These are phyloP conservation scores for Busseola fusca DNA, from an alignment of 2,888 invertebrate species.

Conservation along the genomic window DNA sequence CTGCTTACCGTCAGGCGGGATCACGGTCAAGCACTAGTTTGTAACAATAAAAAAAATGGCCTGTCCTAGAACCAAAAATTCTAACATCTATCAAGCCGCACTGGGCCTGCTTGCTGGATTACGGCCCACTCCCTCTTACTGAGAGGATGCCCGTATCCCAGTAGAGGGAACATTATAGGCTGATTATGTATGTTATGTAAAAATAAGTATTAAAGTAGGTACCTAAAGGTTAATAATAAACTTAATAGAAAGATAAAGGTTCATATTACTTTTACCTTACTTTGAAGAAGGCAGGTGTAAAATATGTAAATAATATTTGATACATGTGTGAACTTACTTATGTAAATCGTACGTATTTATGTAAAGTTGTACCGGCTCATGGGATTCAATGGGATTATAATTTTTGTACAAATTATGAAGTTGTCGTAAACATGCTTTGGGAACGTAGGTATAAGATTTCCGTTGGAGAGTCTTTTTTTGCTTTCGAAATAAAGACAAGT, in stretches of 20 bases:
- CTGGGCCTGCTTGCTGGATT: background rate
- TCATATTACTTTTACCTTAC: conserved; percentile 20
- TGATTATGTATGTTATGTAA: background rate
- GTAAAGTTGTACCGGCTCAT: conserved; percentile 36
- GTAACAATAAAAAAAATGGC: too few relatives aligned
- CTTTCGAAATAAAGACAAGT: background rate
- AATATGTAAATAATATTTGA: conserved; percentile 49
- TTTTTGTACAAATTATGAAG: conserved; percentile 46
- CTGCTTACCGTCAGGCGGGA: too few relatives aligned
- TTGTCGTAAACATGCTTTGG: conserved; percentile 11
- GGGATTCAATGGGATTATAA: conserved; percentile 32
- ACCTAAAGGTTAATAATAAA: conserved; percentile 20
- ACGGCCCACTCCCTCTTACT: background rate
- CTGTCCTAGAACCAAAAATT: background rate
- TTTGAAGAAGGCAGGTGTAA: conserved; percentile 31
- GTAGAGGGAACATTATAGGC: background rate
- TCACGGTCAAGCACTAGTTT: too few relatives aligned
- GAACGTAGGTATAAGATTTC: conserved; percentile 1
- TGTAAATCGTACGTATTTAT: conserved; percentile 48
- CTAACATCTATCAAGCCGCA: background rate
- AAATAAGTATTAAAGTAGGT: too few relatives aligned
- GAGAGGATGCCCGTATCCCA: background rate
- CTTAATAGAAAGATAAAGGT: conserved; percentile 13
- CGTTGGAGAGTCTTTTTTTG: conserved; percentile 1
- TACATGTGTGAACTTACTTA: conserved; percentile 51